These are phyloP conservation scores for Panagrolaimus sp. DNA, from an alignment of 1,140 invertebrate genomes.

Conservation along the genomic window DNA sequence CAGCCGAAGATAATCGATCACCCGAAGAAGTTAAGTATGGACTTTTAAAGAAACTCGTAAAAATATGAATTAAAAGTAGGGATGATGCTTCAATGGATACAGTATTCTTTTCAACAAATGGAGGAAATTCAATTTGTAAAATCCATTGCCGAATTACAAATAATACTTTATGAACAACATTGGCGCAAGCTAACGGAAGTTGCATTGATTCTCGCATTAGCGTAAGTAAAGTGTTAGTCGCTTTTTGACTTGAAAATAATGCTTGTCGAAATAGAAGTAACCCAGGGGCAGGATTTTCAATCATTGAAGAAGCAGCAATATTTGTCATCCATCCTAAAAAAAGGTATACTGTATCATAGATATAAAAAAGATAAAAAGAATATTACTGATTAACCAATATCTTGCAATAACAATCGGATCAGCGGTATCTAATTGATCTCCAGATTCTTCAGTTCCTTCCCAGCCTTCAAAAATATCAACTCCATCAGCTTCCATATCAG, in stretches of 20 bases:
- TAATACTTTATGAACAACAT: conserved; percentile 54
- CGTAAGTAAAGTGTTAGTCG: conserved; percentile 48
- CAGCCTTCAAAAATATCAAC: conserved; percentile 54
- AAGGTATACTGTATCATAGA: conserved; percentile 26
- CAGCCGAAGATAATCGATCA: conserved; percentile 38
- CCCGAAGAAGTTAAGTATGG: conserved; percentile 47
- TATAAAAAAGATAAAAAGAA: neutral
- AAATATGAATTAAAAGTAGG: conserved; percentile 46
- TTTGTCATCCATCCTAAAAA: conserved; percentile 55
- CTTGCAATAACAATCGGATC: conserved; percentile 53
- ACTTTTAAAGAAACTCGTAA: conserved; percentile 48
- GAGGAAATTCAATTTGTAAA: conserved; percentile 51
- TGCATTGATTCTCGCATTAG: conserved; percentile 52
- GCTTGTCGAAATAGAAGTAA: conserved; percentile 38
- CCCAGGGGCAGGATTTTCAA: conserved; percentile 29
- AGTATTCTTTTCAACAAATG: conserved; percentile 46
- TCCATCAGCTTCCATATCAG: conserved; percentile 48
- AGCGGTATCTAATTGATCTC: conserved; percentile 45
- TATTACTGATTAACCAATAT: too few species aligned
- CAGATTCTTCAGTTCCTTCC: conserved; percentile 42
- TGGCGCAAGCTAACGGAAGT: conserved; percentile 50
- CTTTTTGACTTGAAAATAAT: conserved; percentile 32
- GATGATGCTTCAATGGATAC: conserved; percentile 40
- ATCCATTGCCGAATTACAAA: conserved; percentile 47
- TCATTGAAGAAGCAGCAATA: conserved; percentile 41